Percentiles rank a stretch among this genome's conserved stretches.
Evolutionary conservation across 2,797 vertebrate genomes (phyloP).

Genomic region (Diceros bicornis): DNA sequence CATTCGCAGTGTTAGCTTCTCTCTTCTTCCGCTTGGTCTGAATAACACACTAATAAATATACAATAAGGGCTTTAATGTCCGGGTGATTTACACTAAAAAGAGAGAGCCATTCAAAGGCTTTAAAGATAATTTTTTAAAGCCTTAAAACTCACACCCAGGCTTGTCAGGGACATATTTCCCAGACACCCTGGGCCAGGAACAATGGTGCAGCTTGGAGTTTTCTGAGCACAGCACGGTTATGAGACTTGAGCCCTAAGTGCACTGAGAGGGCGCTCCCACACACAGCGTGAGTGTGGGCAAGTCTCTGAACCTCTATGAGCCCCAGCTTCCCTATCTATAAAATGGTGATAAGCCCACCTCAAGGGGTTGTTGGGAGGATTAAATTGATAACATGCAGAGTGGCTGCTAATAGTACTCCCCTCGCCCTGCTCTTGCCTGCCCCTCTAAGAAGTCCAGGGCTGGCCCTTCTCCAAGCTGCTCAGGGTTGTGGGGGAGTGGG

Average conservation of each 20-base stretch:
- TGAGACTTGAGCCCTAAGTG: neutral
- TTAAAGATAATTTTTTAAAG: slow-evolving; percentile 80
- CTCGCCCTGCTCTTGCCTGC: neutral
- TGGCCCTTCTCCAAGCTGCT: neutral
- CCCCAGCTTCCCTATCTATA: neutral
- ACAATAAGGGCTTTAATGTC: slow-evolving; percentile 86
- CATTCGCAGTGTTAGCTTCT: slow-evolving; percentile 65
- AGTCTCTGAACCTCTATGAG: neutral
- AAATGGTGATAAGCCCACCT: neutral
- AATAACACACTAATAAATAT: slow-evolving; percentile 84
- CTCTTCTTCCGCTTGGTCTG: slow-evolving; percentile 66
- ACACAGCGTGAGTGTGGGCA: neutral
- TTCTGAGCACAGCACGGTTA: neutral
- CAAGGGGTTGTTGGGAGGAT: neutral
- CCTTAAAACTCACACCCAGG: slow-evolving; percentile 64
- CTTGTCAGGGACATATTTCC: slow-evolving; percentile 67
- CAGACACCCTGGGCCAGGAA: neutral
- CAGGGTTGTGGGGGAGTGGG: neutral
- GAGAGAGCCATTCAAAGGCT: slow-evolving; percentile 77
- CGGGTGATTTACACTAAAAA: slow-evolving; percentile 84
- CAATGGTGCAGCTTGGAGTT: neutral
- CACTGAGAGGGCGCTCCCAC: neutral
- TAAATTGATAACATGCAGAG: neutral
- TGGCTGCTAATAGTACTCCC: neutral
- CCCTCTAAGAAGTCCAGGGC: neutral